phyloP scores from a whole-genome alignment of 2,797 vertebrate genomes.

The Helarctos malayanus region DNA sequence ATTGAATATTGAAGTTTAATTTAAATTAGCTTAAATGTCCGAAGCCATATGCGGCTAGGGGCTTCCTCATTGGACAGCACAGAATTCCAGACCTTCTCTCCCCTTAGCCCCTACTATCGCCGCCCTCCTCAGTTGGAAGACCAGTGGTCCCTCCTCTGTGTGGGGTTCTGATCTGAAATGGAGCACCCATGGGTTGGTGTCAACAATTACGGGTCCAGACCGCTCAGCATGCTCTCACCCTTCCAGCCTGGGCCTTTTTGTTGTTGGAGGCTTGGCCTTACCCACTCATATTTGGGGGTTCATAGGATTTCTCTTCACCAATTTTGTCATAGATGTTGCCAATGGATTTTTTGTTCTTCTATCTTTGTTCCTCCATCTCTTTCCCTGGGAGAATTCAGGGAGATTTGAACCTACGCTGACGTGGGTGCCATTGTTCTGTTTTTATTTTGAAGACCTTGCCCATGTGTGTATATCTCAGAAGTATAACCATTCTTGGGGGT shows the following conservation, averaged over 20 bases:
- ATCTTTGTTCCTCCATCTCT: neutral
- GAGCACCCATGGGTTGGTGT: neutral
- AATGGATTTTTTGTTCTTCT: neutral
- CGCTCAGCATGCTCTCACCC: neutral
- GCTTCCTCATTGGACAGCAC: neutral
- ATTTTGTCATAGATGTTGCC: neutral
- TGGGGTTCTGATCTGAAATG: neutral
- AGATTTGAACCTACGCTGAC: neutral
- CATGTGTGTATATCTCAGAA: neutral
- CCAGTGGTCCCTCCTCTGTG: neutral
- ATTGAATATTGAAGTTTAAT: neutral
- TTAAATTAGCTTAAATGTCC: neutral
- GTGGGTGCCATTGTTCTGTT: neutral
- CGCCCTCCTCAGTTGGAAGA: neutral
- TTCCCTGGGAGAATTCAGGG: neutral
- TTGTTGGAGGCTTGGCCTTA: neutral
- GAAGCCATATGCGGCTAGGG: neutral
- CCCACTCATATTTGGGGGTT: neutral
- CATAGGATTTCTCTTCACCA: neutral
- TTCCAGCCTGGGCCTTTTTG: too few species aligned
- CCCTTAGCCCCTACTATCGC: too few species aligned
- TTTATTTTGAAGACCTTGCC: neutral
- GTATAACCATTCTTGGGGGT: neutral
- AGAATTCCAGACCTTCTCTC: neutral
- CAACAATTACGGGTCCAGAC: neutral